Percentiles rank a stretch among this genome's conserved stretches.
phyloP scores from a whole-genome alignment of 2,797 vertebrate species.

The Eupleurogrammus muticus region DNA sequence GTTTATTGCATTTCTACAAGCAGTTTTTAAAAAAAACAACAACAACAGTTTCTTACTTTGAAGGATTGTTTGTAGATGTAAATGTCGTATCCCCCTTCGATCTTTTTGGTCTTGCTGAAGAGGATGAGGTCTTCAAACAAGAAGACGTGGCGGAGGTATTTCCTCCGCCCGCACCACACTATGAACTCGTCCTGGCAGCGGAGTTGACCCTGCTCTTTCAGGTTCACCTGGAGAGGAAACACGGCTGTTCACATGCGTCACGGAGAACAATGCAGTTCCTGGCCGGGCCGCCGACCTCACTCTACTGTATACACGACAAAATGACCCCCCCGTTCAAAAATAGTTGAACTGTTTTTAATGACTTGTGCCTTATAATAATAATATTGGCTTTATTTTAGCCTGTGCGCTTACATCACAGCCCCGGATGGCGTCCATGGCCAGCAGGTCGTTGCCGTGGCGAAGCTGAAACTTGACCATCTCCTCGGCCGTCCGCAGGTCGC shows the following conservation, averaged over 20 bases:
- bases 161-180: constrained; percentile 89
- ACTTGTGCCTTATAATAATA: constrained; percentile 15
- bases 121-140: constrained; percentile 92
- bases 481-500: constrained; percentile 84
- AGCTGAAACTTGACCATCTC: constrained; percentile 92
- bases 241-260: constrained; percentile 57
- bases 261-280: constrained; percentile 66
- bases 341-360: constrained; percentile 28
- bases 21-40: neutral
- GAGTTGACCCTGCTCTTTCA: constrained; percentile 91
- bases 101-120: constrained; percentile 92
- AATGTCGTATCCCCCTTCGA: constrained; percentile 87
- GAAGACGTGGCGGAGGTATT: constrained; percentile 89
- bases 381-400: neutral
- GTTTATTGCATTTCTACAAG: neutral
- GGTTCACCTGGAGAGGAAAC: constrained; percentile 86
- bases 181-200: constrained; percentile 90
- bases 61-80: constrained; percentile 92
- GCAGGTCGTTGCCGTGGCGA: constrained; percentile 89
- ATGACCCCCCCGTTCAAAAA: constrained; percentile 56
- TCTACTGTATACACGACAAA: constrained; percentile 43
- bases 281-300: constrained; percentile 46
- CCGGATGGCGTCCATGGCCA: constrained; percentile 90
- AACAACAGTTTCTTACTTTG: constrained; percentile 79
- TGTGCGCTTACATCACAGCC: constrained; percentile 86